These are phyloP conservation scores for Harpegnathos saltator DNA, from an alignment of 1,140 invertebrate species.

Conservation along the genomic window DNA sequence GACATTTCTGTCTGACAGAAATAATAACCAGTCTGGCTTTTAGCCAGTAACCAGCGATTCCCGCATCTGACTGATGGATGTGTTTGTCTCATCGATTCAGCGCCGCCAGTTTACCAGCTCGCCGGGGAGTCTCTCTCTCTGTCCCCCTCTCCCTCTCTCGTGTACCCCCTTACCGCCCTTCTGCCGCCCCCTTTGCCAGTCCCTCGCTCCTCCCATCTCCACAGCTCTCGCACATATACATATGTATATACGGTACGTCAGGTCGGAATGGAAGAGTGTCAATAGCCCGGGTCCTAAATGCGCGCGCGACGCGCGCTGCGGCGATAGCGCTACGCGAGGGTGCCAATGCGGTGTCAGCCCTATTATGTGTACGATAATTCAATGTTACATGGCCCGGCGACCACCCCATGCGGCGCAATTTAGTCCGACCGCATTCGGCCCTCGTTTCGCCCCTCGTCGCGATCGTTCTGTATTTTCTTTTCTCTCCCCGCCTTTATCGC, in stretches of 20 bases:
- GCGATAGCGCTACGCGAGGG: conserved; percentile 57
- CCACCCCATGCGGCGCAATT: conserved; percentile 49
- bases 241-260: conserved; percentile 48
- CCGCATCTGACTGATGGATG: conserved; percentile 74
- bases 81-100: conserved; percentile 76
- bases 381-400: conserved; percentile 60
- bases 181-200: no score
- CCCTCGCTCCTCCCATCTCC: neutral
- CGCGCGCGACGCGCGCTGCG: conserved; percentile 50
- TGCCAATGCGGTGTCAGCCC: conserved; percentile 74
- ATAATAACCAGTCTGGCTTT: conserved; percentile 79
- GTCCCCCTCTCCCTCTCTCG: no score
- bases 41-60: conserved; percentile 74
- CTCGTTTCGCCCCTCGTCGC: conserved; percentile 12
- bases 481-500: neutral
- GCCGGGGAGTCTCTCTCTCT: neutral
- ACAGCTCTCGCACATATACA: conserved; percentile 7
- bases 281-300: conserved; percentile 71
- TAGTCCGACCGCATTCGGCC: conserved; percentile 35
- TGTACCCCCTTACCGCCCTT: no score
- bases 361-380: conserved; percentile 76
- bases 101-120: conserved; percentile 70
- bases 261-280: conserved; percentile 73
- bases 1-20: conserved; percentile 75
- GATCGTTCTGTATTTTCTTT: conserved; percentile 22